phyloP scores from a whole-genome alignment of 1,140 invertebrate genomes.

The Stegodyphus mimosarum region DNA sequence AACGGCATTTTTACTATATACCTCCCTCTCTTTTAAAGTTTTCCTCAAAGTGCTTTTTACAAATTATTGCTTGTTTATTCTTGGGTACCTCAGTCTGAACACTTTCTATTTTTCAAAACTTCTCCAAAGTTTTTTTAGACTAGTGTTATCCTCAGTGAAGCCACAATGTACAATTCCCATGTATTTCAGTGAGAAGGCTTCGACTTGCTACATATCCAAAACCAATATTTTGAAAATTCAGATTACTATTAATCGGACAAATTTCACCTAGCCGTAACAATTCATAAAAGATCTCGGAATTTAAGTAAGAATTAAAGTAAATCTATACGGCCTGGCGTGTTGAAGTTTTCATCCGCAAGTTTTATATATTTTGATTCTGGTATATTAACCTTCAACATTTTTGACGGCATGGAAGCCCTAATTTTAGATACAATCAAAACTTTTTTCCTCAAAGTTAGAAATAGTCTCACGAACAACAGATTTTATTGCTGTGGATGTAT shows the following conservation, averaged over 20 bases:
- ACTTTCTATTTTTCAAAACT: neutral
- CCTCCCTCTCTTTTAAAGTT: neutral
- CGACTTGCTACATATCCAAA: neutral
- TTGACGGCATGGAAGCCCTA: neutral
- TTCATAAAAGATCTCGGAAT: neutral
- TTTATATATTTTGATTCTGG: neutral
- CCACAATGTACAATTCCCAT: neutral
- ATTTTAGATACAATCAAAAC: conserved; percentile 8
- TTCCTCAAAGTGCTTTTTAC: neutral
- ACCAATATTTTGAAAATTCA: conserved; percentile 2
- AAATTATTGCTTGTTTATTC: conserved; percentile 16
- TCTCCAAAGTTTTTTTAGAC: conserved; percentile 1
- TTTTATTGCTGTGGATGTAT: neutral
- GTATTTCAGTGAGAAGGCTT: neutral
- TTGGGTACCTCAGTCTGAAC: neutral
- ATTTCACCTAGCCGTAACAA: neutral
- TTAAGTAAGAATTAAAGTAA: no score
- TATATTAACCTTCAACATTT: neutral
- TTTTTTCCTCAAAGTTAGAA: neutral
- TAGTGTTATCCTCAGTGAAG: neutral
- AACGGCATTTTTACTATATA: neutral
- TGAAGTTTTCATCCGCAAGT: conserved; percentile 2
- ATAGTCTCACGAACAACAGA: neutral
- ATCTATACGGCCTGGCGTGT: neutral
- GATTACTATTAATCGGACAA: neutral